Evolutionary conservation across 2,797 vertebrate genomes (phyloP).

Genomic region (Calcarius lapponicus): DNA sequence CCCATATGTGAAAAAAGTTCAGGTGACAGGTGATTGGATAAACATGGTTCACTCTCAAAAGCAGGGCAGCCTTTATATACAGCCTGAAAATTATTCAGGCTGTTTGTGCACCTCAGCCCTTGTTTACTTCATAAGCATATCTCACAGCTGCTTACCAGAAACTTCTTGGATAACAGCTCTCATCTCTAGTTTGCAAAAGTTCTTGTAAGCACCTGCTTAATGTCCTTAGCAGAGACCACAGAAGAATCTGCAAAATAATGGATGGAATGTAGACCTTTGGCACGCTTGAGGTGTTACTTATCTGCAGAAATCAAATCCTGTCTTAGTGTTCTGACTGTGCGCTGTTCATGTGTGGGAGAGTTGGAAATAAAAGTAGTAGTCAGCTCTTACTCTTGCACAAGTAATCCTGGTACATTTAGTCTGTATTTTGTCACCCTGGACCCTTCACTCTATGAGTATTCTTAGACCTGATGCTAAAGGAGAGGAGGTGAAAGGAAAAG

Average conservation of each 20-base stretch:
- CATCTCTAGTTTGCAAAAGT: background rate
- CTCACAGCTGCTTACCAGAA: background rate
- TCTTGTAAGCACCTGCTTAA: background rate
- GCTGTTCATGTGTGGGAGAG: background rate
- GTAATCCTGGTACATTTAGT: background rate
- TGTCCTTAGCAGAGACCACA: background rate
- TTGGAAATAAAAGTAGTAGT: background rate
- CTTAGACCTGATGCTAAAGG: background rate
- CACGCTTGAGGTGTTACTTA: background rate
- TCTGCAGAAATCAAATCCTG: background rate
- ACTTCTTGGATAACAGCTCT: background rate
- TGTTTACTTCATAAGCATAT: background rate
- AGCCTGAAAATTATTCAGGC: background rate
- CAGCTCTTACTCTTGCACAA: background rate
- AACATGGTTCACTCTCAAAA: background rate
- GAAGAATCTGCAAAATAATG: background rate
- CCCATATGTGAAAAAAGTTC: background rate
- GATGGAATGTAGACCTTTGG: background rate
- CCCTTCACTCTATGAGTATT: background rate
- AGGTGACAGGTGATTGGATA: background rate
- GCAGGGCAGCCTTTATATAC: background rate
- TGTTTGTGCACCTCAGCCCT: background rate
- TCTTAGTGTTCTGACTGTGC: background rate
- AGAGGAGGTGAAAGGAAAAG: background rate
- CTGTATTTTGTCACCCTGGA: background rate